These are phyloP conservation scores for Drosophila mercatorum DNA, from an alignment of 2,888 invertebrate species.

Conservation along the genomic window DNA sequence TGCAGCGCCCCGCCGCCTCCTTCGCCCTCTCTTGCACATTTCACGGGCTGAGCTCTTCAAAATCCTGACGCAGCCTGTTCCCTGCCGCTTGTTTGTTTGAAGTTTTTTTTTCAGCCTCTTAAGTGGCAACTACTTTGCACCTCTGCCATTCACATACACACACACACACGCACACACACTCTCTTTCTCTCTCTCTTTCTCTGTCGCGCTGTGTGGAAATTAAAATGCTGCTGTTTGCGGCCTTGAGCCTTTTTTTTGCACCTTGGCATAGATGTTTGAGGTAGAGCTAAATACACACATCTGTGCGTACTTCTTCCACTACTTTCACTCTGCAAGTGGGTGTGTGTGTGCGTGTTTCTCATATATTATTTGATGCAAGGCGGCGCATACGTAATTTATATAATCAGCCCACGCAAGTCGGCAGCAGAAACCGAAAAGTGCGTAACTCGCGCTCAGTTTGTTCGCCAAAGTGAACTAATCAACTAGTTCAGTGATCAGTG, in stretches of 20 bases:
- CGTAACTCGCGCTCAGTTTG: background rate
- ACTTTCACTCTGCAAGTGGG: background rate
- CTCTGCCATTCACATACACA: constrained; percentile 61
- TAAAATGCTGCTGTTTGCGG: constrained; percentile 55
- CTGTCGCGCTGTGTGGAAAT: constrained; percentile 20
- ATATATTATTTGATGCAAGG: constrained; percentile 33
- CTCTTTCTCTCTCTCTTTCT: background rate
- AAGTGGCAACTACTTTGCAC: constrained; percentile 80
- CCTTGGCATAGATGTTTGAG: constrained; percentile 68
- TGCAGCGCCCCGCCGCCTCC: background rate
- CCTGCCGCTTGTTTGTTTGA: constrained; percentile 65
- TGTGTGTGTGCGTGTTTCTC: constrained; percentile 3
- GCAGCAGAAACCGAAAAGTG: background rate
- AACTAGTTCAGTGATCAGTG: background rate
- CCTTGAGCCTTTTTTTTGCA: constrained; percentile 69
- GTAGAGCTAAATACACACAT: constrained; percentile 27
- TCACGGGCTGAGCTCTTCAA: constrained; percentile 50
- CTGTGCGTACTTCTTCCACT: constrained; percentile 21
- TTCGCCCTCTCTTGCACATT: constrained; percentile 24
- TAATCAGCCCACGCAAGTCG: constrained; percentile 27
- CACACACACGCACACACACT: constrained; percentile 10
- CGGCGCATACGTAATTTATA: constrained; percentile 43
- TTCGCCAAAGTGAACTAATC: background rate
- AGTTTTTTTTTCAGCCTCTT: constrained; percentile 53
- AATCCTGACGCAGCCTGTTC: constrained; percentile 40